These are phyloP conservation scores for Apostichopus parvimensis DNA, from an alignment of 35 echinoderm and acorn worm genomes.

Conservation along the genomic window DNA sequence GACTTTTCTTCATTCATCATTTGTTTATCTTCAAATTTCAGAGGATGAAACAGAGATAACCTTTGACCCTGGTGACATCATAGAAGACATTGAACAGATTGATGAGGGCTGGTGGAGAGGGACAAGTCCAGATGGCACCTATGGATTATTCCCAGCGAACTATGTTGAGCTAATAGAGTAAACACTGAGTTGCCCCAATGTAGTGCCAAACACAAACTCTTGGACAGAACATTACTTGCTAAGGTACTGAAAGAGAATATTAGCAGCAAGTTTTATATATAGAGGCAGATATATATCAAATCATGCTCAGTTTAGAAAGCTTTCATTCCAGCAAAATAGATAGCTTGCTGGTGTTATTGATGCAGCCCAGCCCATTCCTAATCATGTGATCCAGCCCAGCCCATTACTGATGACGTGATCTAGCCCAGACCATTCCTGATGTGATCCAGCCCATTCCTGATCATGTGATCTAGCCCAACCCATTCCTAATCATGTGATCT, in stretches of 20 bases:
- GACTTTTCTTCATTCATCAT: no score
- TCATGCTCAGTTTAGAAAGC: no score
- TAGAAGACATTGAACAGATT: conserved; percentile 85
- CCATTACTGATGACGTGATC: no score
- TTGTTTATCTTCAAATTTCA: conserved; percentile 44
- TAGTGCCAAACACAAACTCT: not conserved
- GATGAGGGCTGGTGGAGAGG: conserved; percentile 98
- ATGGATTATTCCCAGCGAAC: conserved; percentile 92
- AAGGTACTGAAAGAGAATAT: no score
- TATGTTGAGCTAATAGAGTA: conserved; percentile 78
- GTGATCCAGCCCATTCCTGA: no score
- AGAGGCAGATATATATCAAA: no score
- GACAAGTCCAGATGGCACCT: conserved; percentile 57
- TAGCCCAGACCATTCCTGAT: no score
- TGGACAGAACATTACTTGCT: not conserved
- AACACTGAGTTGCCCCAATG: not conserved
- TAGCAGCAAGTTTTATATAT: not conserved
- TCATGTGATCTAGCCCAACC: not conserved
- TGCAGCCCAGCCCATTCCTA: not conserved
- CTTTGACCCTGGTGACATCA: conserved; percentile 98
- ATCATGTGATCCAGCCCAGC: not conserved
- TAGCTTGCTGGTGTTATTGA: not conserved
- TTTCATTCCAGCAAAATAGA: not conserved
- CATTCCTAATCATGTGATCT: not conserved
- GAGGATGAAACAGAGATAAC: conserved; percentile 90